These are phyloP conservation scores for Spinus pinus DNA, from an alignment of 2,797 vertebrate species.

Conservation along the genomic window DNA sequence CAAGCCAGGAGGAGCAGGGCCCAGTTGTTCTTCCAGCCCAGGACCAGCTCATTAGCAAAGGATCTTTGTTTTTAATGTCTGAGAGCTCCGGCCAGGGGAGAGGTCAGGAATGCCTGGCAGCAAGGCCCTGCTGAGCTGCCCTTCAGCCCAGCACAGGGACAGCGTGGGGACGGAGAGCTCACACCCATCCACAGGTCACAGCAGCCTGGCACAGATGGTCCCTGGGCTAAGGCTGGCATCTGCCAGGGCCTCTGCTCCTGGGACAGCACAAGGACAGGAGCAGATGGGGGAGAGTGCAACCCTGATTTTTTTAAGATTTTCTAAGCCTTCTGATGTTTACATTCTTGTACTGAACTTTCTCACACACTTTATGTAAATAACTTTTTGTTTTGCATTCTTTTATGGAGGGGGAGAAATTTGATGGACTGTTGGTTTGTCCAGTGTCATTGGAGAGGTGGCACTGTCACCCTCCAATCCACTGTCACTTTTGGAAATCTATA, in stretches of 20 bases:
- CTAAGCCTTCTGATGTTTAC: too few species aligned
- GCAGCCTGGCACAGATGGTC: neutral
- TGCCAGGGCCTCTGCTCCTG: neutral
- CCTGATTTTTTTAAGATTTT: too few species aligned
- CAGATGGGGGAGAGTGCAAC: neutral
- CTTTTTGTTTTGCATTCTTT: too few species aligned
- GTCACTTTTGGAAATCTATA: too few species aligned
- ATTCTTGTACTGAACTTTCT: too few species aligned
- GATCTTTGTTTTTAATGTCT: neutral
- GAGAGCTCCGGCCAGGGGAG: neutral
- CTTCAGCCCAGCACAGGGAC: neutral
- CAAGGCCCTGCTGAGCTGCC: neutral
- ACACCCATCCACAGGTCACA: neutral
- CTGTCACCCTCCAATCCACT: too few species aligned
- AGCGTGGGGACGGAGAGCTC: neutral
- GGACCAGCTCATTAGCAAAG: neutral
- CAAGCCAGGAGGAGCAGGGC: neutral
- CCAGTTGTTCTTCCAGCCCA: neutral
- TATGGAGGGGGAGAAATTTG: too few species aligned
- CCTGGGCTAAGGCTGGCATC: neutral
- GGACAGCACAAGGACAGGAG: neutral
- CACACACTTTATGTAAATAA: too few species aligned
- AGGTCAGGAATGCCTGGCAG: neutral
- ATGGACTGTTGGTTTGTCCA: too few species aligned
- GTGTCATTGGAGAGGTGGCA: too few species aligned